phyloP scores from a whole-genome alignment of 2,113 vertebrate genomes.

The Chaenocephalus aceratus region DNA sequence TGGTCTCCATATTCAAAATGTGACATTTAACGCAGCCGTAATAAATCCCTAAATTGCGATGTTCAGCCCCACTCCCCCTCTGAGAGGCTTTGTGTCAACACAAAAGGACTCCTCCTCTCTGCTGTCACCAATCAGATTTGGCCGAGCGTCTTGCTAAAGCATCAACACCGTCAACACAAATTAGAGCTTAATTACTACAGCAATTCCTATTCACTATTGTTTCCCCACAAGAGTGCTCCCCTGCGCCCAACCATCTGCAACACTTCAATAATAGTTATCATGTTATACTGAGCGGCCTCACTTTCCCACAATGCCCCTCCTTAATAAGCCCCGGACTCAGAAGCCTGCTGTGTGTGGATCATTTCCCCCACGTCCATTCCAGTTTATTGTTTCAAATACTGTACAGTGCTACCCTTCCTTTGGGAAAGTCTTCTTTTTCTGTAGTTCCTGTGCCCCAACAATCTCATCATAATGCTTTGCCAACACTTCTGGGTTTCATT shows the following conservation, averaged over 20 bases:
- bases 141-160: constrained; percentile 45
- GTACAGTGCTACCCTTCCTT: constrained; percentile 54
- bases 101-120: constrained; percentile 58
- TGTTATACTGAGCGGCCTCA: constrained; percentile 64
- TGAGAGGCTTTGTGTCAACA: constrained; percentile 43
- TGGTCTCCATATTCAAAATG: neutral
- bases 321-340: constrained; percentile 42
- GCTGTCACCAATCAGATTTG: constrained; percentile 64
- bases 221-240: constrained; percentile 61
- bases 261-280: constrained; percentile 77
- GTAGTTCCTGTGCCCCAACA: constrained; percentile 56
- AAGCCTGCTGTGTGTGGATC: constrained; percentile 54
- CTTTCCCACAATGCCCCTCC: constrained; percentile 71
- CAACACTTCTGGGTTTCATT: constrained; percentile 76
- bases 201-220: constrained; percentile 79
- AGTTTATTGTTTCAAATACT: constrained; percentile 65
- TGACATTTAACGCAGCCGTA: constrained; percentile 47
- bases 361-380: constrained; percentile 66
- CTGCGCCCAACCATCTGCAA: constrained; percentile 73
- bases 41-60: constrained; percentile 12
- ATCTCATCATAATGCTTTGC: constrained; percentile 69
- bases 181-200: constrained; percentile 78
- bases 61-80: neutral
- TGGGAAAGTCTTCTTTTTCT: constrained; percentile 60
- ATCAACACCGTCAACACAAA: constrained; percentile 73